Evolutionary conservation across 1,140 invertebrate species (phyloP), one percentile per base, ranked within the genome.

Genomic region (Reticulitermes speratus): DNA sequence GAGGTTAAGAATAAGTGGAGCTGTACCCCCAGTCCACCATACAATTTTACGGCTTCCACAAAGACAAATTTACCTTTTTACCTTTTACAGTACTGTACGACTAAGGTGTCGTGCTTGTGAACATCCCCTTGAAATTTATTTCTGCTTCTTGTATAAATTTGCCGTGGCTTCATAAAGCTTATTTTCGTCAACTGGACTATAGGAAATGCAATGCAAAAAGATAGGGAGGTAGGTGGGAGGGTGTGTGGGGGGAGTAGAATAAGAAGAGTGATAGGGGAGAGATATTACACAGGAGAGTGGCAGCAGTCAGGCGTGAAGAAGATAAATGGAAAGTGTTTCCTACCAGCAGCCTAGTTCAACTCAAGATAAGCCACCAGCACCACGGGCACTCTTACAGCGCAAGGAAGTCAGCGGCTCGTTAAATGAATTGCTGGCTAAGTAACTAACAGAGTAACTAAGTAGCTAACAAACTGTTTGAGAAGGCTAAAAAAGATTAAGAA

Each of bases 251-350:
- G 83, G n/a, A 16, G 32, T 32, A 45, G 23, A 52, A 23, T 38
- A 82, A 38, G 82, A 83, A 32, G 83, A 84, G 32, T 84, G 83
- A 84, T 84, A 84, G 83, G 48, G 38, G 83, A 84, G 83, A 75
- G n/a, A 84, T 84, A 84, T 84, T 84, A 52, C 83, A 84, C 8
- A 25, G 83, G 83, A 84, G 83, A 84, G 21, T 84, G 83, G 83
- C 83, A 84, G 44, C 83, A 84, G 83, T 84, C 83, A 84, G 83
- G 32, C 83, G 32, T 84, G 83, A 84, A 84, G 83, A 84, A 84
- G 83, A 84, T 84, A 84, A 84, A 84, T 84, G 83, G n/a, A 84
- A 44, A 44, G 44, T 25, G 44, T 84, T 52, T 44, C 83, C 52
- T 55, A 55, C 52, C 52, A 55, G 52, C 52, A 55, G 52, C 52